Base-by-base conservation (phyloP, 1,140 invertebrate species). In the Pomacea maculata region DNA sequence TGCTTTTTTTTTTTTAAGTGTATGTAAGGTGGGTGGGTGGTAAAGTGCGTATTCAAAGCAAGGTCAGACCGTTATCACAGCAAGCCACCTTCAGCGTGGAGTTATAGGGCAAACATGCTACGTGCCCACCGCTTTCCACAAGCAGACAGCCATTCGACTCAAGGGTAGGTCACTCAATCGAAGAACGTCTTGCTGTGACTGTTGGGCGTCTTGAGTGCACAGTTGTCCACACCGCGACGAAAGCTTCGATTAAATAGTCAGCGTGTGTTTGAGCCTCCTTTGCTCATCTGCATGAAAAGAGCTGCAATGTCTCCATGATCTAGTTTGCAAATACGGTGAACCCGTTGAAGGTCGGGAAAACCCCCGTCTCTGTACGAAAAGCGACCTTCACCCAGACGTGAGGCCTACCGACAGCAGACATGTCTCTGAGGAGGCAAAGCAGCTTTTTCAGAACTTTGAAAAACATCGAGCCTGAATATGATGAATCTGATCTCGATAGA, bases 401-500 rank as follows among this genome's bases (percentile, higher is more conserved):
- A 83, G 93, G 93, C 93, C 63, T 93, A 93, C 80, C 93, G 88
- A 92, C n/a, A 55, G 78, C 54, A 77, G 84, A 79, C 75, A 86
- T 86, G 85, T 82, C 57, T 11, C 9, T 88, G 73, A 82, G 80
- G 61, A 83, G 88, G 81, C 80, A 85, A 75, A 85, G 84, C 67
- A 88, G 86, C 74, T 87, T 89, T 82, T 87, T 84, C 73, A 78
- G 86, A 61, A 84, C 85, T 21, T 80, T 88, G 52, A 88, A 86
- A 84, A 86, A 86, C 82, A 82, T 87, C 25, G 84, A 85, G 61
- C 84, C 85, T 15, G 88, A 88, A 71, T 80, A 84, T 15, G 87
- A 88, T 29, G 84, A 89, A 55, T 83, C 75, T 80, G 76, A 85
- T 55, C 73, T 97, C 92, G 97, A 99, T 91, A 92, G 94, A 76